Evolutionary conservation across 2,888 invertebrate genomes (phyloP), one percentile per base, ranked within the genome.

Genomic region (Ochropleura plecta): DNA sequence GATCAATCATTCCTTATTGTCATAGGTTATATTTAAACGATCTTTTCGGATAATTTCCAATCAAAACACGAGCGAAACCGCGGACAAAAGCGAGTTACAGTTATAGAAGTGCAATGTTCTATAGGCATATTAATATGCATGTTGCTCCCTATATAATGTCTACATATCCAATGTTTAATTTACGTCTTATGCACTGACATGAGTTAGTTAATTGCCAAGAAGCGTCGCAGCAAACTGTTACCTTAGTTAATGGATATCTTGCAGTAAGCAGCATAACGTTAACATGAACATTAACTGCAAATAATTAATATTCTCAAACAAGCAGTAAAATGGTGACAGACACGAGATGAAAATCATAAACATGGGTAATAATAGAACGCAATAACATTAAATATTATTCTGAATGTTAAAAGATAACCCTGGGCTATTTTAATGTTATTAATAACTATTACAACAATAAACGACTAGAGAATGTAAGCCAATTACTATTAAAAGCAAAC

Each of bases 141-240:
- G 30, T 30, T 30, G 30, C 5, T 46, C 2, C 46, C 2, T 46
- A 46, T 9, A 49, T 49, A 0, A 49, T 16, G 16, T 49, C 16
- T 16, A 49, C 16, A 46, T 74, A 60, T 16, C 46, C 42, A 18
- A 70, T 44, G 48, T 70, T 60, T 70, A 67, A 84, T 82, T 73
- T 77, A 77, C 62, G 51, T 30, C 49, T 18, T 51, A 73, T 81
- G 30, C 64, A 76, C 51, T 62, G 68, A 81, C 82, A 73, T 60
- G 57, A 66, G 46, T 14, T 49, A 73, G 67, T 81, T 77, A 84
- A 84, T 77, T 67, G 57, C 78, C 62, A 53, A 40, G 55, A 60
- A 67, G 77, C 77, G 82, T 84, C 82, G 59, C 12, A 62, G 49
- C 77, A 82, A 81, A 73, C 85, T 73, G 82, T 71, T 82, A 30